Base-by-base conservation (phyloP, 2,888 invertebrate genomes). In the Leptinotarsa rubiginosa region DNA sequence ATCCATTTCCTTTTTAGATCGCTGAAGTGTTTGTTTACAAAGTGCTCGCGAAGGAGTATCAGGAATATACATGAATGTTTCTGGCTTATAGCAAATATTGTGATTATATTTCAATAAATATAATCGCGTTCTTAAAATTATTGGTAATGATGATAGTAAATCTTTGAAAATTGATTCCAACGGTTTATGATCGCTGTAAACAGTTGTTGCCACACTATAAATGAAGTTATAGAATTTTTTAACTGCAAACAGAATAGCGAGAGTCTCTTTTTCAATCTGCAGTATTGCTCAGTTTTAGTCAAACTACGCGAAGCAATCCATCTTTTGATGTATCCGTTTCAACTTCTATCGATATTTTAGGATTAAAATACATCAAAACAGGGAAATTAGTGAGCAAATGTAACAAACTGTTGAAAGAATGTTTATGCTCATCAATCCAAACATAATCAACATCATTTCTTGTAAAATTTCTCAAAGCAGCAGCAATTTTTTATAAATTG, bases 191-290 rank as follows among this genome's bases (percentile, higher is more conserved):
- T 65, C 50, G 20, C 31, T 56, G 3, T 22, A 41, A 62, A 62
- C 12, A 13, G 2, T 52, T 10, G 22, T 25, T 20, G 3, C 5
- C 15, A 71, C 2, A 4, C 68, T 65, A 75, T 71, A 54, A 65
- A 59, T 69, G 31, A 18, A 66, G n/a, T n/a, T n/a, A n/a, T n/a
- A n/a, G n/a, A n/a, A 72, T 66, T 84, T 84, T 69, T 81, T 74
- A 56, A 81, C 81, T 3, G 84, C 84, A 70, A 75, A 76, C 77
- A 83, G 84, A 16, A 86, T 83, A 47, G 84, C 84, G 54, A 87
- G 75, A 3, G 85, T 71, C 77, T 87, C 85, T 72, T 86, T 86
- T 79, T 87, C 86, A 4, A 87, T 85, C 78, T n/a, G n/a, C n/a
- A n/a, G n/a, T n/a, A n/a, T n/a, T n/a, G n/a, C n/a, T n/a, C n/a